Conservation (phyloP, 1,140 invertebrate genomes). For the Thaumatotibia leucotreta region DNA sequence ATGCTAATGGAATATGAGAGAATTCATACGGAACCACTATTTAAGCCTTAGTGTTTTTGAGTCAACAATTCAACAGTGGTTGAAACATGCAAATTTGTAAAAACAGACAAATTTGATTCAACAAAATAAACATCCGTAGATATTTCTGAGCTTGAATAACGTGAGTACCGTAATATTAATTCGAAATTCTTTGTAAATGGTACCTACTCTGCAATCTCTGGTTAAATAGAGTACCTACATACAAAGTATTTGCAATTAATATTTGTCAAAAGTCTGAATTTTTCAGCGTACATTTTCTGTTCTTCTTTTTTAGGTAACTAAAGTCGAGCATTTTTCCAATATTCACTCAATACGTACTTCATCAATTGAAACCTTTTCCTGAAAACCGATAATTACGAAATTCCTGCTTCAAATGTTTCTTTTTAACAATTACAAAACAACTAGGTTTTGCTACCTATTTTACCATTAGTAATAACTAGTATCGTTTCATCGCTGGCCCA, state of each 20-base stretch:
- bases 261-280: not conserved
- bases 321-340: not conserved
- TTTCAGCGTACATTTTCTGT: not conserved
- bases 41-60: constrained; percentile 1
- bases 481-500: constrained; percentile 44
- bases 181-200: not conserved
- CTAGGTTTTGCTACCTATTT: not conserved
- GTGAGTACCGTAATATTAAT: not conserved
- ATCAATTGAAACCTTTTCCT: not conserved
- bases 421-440: no score
- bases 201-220: no score
- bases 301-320: not conserved
- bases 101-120: not conserved
- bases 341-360: not conserved
- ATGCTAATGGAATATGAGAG: constrained; percentile 52
- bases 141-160: not conserved
- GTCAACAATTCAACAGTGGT: not conserved
- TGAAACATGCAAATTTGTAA: not conserved
- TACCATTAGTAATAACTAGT: not conserved
- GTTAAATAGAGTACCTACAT: no score
- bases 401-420: not conserved
- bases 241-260: no score
- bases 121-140: not conserved
- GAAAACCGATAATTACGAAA: not conserved
- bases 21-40: constrained; percentile 28